Base-by-base conservation (phyloP, 2,888 invertebrate species). In the Proisotoma minuta region DNA sequence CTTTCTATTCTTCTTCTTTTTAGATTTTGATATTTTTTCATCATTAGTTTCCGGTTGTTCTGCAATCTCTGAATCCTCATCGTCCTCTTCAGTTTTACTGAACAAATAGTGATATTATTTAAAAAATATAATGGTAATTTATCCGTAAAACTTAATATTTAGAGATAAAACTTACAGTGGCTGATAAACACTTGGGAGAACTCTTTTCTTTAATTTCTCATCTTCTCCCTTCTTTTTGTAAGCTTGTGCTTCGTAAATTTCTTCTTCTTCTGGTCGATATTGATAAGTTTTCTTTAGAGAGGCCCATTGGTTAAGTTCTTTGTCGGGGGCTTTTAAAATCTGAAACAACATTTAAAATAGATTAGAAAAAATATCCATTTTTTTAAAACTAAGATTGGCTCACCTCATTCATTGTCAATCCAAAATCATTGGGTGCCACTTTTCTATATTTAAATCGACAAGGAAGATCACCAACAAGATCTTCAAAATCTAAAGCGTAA, bases 221-320 rank as follows among this genome's bases (percentile, higher is more conserved):
- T 94, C 89, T 27, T 82, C 81, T 0, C 87, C 86, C 77, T 89
- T 92, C 73, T 84, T 83, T 69, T 82, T 78, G 78, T 87, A 98
- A 0, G 85, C 84, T 63, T 84, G 84, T 12, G 87, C 83, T 65
- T 97, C 96, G 60, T 86, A 85, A 66, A 82, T 82, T 79, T 98
- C 97, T 15, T 87, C 85, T 59, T 87, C 81, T 3, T 87, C 86
- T 0, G 89, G 84, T 28, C 88, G 82, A 74, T 87, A 84, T 75
- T 87, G 87, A n/a, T 87, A 83, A 0, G 91, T 83, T 79, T 88
- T 92, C 79, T 92, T 95, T 3, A 97, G 78, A 0, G 95, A 91
- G 72, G 89, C 93, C 99, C 98, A 99, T 74, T 86, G 85, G 75
- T 99, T 98, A 8, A 99, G 80, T 78, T 98, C 97, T 71, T 85